Percentiles rank a stretch among this genome's conserved stretches.
phyloP scores from a whole-genome alignment of 2,797 vertebrate species.

The Iguana delicatissima region DNA sequence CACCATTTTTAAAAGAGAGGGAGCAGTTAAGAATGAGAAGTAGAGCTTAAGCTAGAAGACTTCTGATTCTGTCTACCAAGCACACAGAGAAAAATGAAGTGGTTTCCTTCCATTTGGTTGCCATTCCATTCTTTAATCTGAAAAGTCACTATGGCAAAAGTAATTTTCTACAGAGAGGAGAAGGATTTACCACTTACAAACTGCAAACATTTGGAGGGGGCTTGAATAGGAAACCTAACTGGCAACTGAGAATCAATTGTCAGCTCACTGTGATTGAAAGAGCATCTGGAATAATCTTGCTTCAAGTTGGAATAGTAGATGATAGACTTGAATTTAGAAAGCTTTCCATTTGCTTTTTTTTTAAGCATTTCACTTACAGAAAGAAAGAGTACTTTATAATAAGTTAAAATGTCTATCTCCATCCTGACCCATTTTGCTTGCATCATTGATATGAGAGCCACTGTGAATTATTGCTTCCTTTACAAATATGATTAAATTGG shows the following conservation, averaged over 20 bases:
- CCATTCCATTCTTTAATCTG: slow-evolving; percentile 20
- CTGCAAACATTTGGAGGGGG: slow-evolving; percentile 20
- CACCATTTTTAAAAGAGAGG: too few relatives aligned
- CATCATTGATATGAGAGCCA: background rate
- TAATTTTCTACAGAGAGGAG: background rate
- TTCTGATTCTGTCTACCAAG: background rate
- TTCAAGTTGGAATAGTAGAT: slow-evolving; percentile 42
- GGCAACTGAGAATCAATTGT: slow-evolving; percentile 41
- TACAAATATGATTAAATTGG: slow-evolving; percentile 17
- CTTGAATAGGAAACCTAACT: slow-evolving; percentile 35
- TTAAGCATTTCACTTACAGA: background rate
- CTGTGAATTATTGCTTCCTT: slow-evolving; percentile 5
- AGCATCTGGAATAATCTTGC: background rate
- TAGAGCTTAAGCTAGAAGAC: background rate
- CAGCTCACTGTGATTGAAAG: slow-evolving; percentile 44
- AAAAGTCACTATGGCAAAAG: slow-evolving; percentile 22
- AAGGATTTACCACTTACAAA: background rate
- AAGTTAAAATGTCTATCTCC: background rate
- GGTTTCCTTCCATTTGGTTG: background rate
- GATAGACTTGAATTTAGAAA: slow-evolving; percentile 34
- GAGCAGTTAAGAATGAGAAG: background rate
- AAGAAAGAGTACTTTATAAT: background rate
- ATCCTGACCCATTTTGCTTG: background rate
- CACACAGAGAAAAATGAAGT: background rate
- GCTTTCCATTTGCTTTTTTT: slow-evolving; percentile 30